Percentiles rank a stretch among this genome's conserved stretches.
Evolutionary conservation across 2,113 vertebrate species (phyloP).

Genomic region (Caranx ignobilis): DNA sequence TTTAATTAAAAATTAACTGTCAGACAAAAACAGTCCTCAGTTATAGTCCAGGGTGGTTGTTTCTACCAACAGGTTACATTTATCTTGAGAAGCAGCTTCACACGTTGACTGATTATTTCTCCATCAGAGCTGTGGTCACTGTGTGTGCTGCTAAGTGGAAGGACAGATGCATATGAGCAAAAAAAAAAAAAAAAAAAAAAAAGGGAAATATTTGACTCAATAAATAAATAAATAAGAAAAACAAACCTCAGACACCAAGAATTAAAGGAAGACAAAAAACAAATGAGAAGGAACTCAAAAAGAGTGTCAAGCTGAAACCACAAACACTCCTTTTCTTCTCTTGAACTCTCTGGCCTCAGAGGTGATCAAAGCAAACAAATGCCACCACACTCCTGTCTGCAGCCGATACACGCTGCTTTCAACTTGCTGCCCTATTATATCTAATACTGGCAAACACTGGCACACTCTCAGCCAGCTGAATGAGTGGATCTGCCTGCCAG

Average conservation of each 20-base stretch:
- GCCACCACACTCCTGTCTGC: background rate
- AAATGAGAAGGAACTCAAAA: background rate
- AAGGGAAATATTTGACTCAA: background rate
- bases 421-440: slow-evolving; percentile 14
- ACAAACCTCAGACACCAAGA: background rate
- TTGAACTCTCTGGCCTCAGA: slow-evolving; percentile 4
- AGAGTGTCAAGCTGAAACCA: slow-evolving; percentile 19
- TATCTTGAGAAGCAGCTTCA: background rate
- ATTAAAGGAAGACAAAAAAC: background rate
- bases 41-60: background rate
- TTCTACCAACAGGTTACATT: too few species aligned
- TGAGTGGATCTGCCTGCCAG: slow-evolving; percentile 22
- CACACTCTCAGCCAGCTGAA: slow-evolving; percentile 30
- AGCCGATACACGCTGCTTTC: slow-evolving; percentile 27
- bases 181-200: background rate
- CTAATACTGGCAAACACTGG: slow-evolving; percentile 23
- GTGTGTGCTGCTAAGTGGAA: background rate
- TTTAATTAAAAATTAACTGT: background rate
- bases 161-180: background rate
- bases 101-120: background rate
- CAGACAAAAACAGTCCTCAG: background rate
- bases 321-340: background rate
- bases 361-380: slow-evolving; percentile 16
- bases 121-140: background rate
- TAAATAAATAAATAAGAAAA: slow-evolving; percentile 1